These are phyloP conservation scores for Lepetodrilus schrolli DNA, from an alignment of 2,888 invertebrate genomes.

Conservation along the genomic window DNA sequence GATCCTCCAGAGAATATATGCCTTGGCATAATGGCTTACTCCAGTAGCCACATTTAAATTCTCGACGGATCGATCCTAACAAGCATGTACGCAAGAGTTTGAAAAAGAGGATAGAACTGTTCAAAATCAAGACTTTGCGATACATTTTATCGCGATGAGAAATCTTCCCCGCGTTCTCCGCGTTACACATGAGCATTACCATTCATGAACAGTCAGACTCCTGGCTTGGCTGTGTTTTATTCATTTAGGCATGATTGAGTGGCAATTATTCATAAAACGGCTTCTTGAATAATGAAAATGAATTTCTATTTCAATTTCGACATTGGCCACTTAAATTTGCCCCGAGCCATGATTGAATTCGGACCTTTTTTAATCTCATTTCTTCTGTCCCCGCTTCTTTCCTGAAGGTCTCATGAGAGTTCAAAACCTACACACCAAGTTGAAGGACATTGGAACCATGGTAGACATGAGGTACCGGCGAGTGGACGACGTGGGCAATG, in stretches of 20 bases:
- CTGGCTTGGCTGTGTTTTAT: background rate
- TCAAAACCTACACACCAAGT: slow-evolving; percentile 40
- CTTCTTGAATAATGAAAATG: background rate
- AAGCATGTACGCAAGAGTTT: no score
- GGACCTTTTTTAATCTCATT: background rate
- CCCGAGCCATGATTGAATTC: background rate
- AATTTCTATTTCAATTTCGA: background rate
- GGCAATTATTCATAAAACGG: background rate
- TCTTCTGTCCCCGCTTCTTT: background rate
- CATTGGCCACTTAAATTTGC: background rate
- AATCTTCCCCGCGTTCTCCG: no score
- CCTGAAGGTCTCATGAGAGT: slow-evolving; percentile 48
- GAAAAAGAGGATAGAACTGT: no score
- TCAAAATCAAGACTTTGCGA: no score
- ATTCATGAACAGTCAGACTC: background rate
- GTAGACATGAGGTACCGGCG: slow-evolving; percentile 44
- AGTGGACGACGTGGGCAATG: slow-evolving; percentile 51
- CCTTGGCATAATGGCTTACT: no score
- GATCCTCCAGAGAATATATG: no score
- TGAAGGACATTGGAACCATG: slow-evolving; percentile 29
- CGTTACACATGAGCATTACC: background rate
- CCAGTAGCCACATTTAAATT: no score
- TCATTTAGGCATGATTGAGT: background rate
- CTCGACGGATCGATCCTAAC: no score
- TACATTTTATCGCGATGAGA: no score